These are phyloP conservation scores for Bruchidius siliquastri DNA, from an alignment of 2,888 invertebrate genomes.

Conservation along the genomic window DNA sequence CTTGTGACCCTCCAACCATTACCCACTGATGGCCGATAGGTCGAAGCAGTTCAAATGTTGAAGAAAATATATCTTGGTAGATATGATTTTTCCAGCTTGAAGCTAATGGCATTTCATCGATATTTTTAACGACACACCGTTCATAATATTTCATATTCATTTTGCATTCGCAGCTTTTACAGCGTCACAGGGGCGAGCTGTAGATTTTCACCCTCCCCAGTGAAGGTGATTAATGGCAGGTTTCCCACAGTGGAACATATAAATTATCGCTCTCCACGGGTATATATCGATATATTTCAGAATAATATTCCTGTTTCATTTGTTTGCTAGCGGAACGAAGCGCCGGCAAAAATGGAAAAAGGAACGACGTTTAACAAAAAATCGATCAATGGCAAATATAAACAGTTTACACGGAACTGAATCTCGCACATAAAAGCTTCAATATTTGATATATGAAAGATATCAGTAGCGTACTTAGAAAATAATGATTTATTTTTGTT, in stretches of 20 bases:
- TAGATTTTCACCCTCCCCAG: background rate
- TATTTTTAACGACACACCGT: background rate
- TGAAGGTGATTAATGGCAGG: background rate
- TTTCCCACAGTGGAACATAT: background rate
- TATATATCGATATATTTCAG: background rate
- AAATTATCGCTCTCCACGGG: background rate
- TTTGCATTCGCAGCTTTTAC: background rate
- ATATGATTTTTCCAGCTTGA: too few species aligned
- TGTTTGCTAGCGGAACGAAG: background rate
- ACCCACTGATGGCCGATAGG: too few species aligned
- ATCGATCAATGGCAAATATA: background rate
- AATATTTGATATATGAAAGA: background rate
- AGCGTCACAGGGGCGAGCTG: background rate
- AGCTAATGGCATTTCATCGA: background rate
- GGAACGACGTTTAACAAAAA: background rate
- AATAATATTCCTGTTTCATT: background rate
- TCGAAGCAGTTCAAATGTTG: too few species aligned
- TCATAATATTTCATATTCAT: background rate
- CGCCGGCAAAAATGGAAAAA: background rate
- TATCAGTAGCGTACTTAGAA: background rate
- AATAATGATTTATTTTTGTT: too few species aligned
- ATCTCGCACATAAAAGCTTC: background rate
- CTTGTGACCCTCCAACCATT: too few species aligned
- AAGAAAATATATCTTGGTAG: too few species aligned
- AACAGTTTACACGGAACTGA: background rate